Base-by-base conservation (phyloP, 2,113 vertebrate genomes). In the Aphyosemion australe region DNA sequence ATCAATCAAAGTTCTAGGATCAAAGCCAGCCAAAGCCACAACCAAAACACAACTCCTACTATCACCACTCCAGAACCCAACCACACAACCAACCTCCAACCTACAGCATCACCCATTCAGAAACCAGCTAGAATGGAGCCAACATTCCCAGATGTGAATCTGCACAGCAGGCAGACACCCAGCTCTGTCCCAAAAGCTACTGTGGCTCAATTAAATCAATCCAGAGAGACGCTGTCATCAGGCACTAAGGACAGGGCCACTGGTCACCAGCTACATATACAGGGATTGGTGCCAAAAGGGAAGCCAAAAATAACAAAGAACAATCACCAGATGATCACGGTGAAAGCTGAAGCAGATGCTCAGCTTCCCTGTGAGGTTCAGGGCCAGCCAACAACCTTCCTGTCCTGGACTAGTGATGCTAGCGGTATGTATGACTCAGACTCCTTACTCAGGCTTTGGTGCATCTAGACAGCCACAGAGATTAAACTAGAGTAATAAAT, bases 321-420 rank as follows among this genome's bases (percentile, higher is more conserved):
- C 31, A 67, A 67, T 0, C 74, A 91, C 8, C 91, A 88, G 39
- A 89, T 86, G 0, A 52, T 95, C 68, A 93, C 92, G 0, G 81
- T 93, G 63, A 83, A 87, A 12, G 94, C 93, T 2, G 95, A 94
- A 84, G 83, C 73, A 1, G 94, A 97, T 62, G 91, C 83, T 26
- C 41, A 84, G 49, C 88, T 99, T 47, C 94, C 93, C n/a, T 99
- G 97, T 75, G 90, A 93, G 57, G 87, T 94, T 1, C 55, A 69
- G 1, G 96, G 95, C 10, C 92, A 93, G 4, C 96, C 96, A 1
- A 89, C 58, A 59, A 95, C 95, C 32, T 92, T 93, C 55, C 71
- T 97, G 55, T 94, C 93, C 14, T 99, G 97, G 97, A 96, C 94
- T 16, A 95, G 95, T 87, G 83, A 94, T 18, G 91, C 94, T 37